phyloP scores from a whole-genome alignment of 2,888 invertebrate species.

The Deilephila elpenor region DNA sequence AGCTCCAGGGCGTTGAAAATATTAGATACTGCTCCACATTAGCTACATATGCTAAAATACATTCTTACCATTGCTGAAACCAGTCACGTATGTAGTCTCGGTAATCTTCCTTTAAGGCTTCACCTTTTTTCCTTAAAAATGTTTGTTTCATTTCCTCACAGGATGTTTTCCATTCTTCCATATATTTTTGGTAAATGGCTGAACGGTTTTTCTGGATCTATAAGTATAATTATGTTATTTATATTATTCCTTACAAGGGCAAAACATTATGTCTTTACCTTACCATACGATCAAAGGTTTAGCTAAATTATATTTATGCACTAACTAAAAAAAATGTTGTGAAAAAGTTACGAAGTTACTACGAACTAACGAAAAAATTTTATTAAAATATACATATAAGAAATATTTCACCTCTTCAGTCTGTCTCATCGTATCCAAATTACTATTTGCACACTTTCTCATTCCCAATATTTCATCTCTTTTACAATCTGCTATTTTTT shows the following conservation, averaged over 20 bases:
- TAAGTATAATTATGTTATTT: neutral
- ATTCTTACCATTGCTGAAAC: constrained; percentile 66
- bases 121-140: constrained; percentile 47
- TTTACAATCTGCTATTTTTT: constrained; percentile 51
- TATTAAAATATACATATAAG: too few relatives aligned
- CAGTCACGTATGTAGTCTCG: constrained; percentile 64
- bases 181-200: constrained; percentile 42
- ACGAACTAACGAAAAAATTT: too few relatives aligned
- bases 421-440: constrained; percentile 37
- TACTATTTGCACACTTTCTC: constrained; percentile 44
- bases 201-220: constrained; percentile 39
- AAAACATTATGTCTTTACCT: neutral
- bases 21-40: too few relatives aligned
- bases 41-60: too few relatives aligned
- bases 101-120: constrained; percentile 58
- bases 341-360: too few relatives aligned
- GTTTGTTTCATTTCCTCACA: constrained; percentile 50
- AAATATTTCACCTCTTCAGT: constrained; percentile 51
- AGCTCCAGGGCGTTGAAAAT: too few relatives aligned
- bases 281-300: neutral
- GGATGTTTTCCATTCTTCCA: constrained; percentile 49
- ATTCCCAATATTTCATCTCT: constrained; percentile 59
- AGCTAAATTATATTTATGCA: too few relatives aligned
- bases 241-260: neutral
- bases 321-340: too few relatives aligned